Evolutionary conservation across 2,797 vertebrate genomes (phyloP), one percentile per base, ranked within the genome.

Genomic region (Gymnothorax javanicus): DNA sequence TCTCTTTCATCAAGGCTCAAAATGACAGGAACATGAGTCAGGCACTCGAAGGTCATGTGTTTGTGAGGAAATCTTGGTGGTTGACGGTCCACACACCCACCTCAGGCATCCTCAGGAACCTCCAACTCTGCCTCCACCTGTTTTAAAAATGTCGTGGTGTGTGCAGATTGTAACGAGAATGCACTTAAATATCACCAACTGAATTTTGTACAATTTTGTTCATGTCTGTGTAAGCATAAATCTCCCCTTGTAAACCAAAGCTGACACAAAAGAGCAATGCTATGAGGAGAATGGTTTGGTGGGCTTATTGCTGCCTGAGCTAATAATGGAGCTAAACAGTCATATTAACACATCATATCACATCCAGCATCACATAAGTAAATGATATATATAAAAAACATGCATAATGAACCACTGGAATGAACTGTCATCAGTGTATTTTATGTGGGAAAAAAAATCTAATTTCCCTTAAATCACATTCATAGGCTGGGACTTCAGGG

Each of bases 381-480:
- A 96, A 95, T 95, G 95, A 96, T 94, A 94, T 94, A 95, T 90
- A 56, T 77, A 52, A 50, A 93, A 94, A 93, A 90, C 92, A 92
- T 94, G 95, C 95, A 93, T 96, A 97, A 96, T 96, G 96, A 96
- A 95, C 92, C 91, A 87, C 92, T 89, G 90, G 94, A 96, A 96
- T 95, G 94, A 96, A 96, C 95, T 94, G 95, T 94, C 95, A 94
- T 95, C 95, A 94, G 94, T 89, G 89, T 86, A 69, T 94, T 95
- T 94, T 93, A 95, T 92, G 94, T 93, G 94, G 94, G 93, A 92
- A 92, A 89, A 90, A 90, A 95, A 96, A 96, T 95, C 95, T 96
- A 95, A 96, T 96, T 97, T 95, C 93, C 93, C 94, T 95, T 94
- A 96, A 96, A 97, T 97, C 95, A 97, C 95, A 97, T 97, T 96